A percentile compares a stretch with the other conserved stretches of the same genome.
Conservation (phyloP, 2,113 vertebrate species). For the Paradoxurus hermaphroditus region DNA sequence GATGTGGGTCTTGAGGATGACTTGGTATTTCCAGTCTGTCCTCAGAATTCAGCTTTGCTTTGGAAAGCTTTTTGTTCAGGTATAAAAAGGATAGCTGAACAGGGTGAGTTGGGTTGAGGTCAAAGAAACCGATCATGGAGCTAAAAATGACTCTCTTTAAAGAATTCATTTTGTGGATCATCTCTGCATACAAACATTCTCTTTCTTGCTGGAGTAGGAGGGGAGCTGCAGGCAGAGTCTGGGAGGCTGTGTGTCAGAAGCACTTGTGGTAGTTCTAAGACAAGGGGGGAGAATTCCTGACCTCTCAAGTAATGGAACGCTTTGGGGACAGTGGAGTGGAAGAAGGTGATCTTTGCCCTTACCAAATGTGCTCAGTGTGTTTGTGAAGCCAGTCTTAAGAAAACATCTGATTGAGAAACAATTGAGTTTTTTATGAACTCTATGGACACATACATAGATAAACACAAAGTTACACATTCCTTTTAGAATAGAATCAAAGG, state of each 20-base stretch:
- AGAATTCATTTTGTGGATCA: constrained; percentile 21
- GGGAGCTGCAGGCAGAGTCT: not conserved
- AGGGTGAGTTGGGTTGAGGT: constrained; percentile 30
- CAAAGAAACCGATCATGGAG: constrained; percentile 50
- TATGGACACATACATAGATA: not conserved
- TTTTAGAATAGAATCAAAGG: not conserved
- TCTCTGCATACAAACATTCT: not conserved
- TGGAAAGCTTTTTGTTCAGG: constrained; percentile 31
- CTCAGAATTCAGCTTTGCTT: constrained; percentile 35
- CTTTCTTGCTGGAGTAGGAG: accelerated
- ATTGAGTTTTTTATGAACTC: not conserved
- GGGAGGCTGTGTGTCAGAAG: constrained; percentile 4
- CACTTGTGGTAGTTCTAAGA: not conserved
- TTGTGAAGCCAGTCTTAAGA: constrained; percentile 8
- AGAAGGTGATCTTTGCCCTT: constrained; percentile 65
- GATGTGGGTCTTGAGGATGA: not conserved
- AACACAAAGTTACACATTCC: not conserved
- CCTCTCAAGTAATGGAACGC: constrained; percentile 28
- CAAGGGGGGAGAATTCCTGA: constrained; percentile 42
- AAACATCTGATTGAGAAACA: constrained; percentile 58
- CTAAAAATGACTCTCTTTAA: constrained; percentile 68
- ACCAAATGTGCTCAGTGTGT: not conserved
- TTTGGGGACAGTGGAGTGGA: not conserved
- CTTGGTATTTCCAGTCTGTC: not conserved
- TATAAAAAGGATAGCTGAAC: constrained; percentile 37